phyloP scores from a whole-genome alignment of 30 jellyfish, hydroid and myxozoan genomes.

The Aurelia aurita complex sp. Pacific region DNA sequence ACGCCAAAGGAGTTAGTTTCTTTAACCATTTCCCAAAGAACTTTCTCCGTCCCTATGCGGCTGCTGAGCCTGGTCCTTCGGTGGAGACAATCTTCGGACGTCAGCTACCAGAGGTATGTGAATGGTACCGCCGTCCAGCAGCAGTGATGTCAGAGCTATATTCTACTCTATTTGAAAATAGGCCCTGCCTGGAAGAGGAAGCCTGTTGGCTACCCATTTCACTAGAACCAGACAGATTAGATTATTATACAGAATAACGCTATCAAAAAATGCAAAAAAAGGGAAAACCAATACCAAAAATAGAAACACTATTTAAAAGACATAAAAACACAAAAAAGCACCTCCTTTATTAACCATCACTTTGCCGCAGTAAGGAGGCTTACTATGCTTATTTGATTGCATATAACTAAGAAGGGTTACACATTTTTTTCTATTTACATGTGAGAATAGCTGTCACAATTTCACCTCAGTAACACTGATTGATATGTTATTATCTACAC shows the following conservation, averaged over 20 bases:
- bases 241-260: no score
- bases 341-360: no score
- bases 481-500: background rate
- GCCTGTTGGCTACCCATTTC: no score
- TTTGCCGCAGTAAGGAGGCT: no score
- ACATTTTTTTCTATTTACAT: background rate
- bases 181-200: background rate
- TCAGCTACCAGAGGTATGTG: background rate
- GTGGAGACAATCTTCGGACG: background rate
- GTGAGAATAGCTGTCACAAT: background rate
- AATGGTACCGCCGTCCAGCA: constrained; percentile 6
- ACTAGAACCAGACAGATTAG: no score
- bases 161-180: background rate
- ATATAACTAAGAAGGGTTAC: background rate
- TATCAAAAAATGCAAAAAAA: no score
- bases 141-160: background rate
- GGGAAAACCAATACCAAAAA: no score
- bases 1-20: background rate
- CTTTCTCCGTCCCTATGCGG: background rate
- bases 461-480: background rate
- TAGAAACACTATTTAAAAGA: no score
- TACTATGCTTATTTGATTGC: background rate
- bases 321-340: background rate
- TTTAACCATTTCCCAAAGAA: constrained; percentile 10
- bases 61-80: background rate